These are phyloP conservation scores for Brachynemurus nebulosus DNA, from an alignment of 2,888 invertebrate genomes.

Conservation along the genomic window DNA sequence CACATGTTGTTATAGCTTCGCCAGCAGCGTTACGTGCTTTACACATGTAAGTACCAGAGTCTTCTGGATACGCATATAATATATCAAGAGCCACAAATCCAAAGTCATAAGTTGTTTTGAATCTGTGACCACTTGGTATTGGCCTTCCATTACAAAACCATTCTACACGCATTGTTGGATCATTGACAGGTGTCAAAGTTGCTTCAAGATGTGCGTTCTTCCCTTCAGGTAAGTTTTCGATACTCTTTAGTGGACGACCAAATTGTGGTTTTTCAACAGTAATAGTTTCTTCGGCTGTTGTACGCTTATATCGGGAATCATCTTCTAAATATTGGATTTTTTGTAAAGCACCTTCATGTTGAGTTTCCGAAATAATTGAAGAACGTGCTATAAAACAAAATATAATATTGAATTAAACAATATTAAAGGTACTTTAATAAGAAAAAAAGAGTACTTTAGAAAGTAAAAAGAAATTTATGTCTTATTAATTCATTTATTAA, in stretches of 20 bases:
- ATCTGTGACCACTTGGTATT: conserved; percentile 85
- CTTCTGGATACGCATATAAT: conserved; percentile 91
- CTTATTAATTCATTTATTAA: too few relatives aligned
- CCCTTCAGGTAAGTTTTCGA: conserved; percentile 74
- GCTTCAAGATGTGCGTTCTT: conserved; percentile 84
- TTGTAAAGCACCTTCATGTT: conserved; percentile 82
- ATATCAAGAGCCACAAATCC: conserved; percentile 95
- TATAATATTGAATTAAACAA: not conserved
- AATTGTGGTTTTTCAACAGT: conserved; percentile 79
- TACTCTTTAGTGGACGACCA: conserved; percentile 72
- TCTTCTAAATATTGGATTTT: conserved; percentile 89
- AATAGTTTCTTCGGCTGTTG: conserved; percentile 56
- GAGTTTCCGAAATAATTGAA: conserved; percentile 76
- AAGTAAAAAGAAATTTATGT: too few relatives aligned
- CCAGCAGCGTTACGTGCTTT: conserved; percentile 90
- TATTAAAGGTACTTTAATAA: conserved; percentile 6
- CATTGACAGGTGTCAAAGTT: conserved; percentile 91
- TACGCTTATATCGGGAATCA: conserved; percentile 59
- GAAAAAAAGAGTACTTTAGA: conserved; percentile 10
- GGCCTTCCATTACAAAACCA: conserved; percentile 96
- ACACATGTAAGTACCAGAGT: conserved; percentile 94
- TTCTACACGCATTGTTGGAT: conserved; percentile 96
- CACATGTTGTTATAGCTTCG: conserved; percentile 87
- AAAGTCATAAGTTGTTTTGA: conserved; percentile 93
- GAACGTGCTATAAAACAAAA: conserved; percentile 49